Evolutionary conservation across 2,113 vertebrate species (phyloP), one percentile per base, ranked within the genome.

Genomic region (Percina caprodes): DNA sequence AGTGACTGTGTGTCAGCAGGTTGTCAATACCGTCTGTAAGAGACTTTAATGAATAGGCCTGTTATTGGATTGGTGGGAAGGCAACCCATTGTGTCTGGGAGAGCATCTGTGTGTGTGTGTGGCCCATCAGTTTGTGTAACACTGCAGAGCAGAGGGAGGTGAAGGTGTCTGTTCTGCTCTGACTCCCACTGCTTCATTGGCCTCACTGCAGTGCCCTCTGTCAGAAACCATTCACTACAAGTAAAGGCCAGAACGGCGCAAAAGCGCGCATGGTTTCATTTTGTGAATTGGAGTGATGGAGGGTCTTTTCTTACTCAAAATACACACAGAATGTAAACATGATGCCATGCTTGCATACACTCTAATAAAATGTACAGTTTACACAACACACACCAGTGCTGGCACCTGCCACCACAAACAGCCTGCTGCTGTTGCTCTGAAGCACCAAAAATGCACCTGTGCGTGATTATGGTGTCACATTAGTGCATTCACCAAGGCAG

Each of bases 11-110:
- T 93, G 92, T 92, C 92, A 92, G 88, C 83, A 80, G 86, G 75
- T 81, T 93, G 93, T 94, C 93, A 93, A 94, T 94, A 94, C 81
- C 87, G 88, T 87, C 84, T 93, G 92, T 92, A 90, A 93, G 84
- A 88, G 92, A 89, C 92, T 87, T 86, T 94, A 94, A 94, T 95
- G 93, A 94, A 94, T 93, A 90, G 90, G 74, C 74, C 86, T 89
- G 87, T 91, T 91, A 90, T 91, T 90, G 90, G 90, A 87, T 91
- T 90, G 83, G 88, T 92, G 87, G 88, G 89, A 93, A 91, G 81
- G 90, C 81, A 86, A 92, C 87, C 89, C 75, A 92, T 92, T 89
- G 88, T 90, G 80, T 90, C 88, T 86, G 79, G 77, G 66, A 79
- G 79, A 61, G 81, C 58, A 62, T 90, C 30, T 68, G 30, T 74